Evolutionary conservation across 1,140 invertebrate genomes (phyloP), one percentile per base, ranked within the genome.

Genomic region (Philopotamus ludificatus): DNA sequence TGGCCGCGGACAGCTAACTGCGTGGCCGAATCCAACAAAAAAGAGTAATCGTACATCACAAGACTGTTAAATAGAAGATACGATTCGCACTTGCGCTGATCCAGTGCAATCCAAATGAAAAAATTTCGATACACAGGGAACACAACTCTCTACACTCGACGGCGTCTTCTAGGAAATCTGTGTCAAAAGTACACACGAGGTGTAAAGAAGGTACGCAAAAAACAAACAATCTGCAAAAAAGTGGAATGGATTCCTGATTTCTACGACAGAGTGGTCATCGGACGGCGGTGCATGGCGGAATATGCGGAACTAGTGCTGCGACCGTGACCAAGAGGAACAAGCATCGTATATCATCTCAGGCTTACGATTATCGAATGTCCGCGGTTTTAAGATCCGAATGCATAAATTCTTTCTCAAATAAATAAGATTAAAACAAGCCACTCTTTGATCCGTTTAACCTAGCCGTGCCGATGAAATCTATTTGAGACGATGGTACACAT

Each of bases 181-280:
- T 57, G 54, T 39, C 54, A 22, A 57, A 57, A 57, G 54, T 39
- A 16, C 54, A 57, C 54, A 39, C 42, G 54, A 57, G 54, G 39
- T 57, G 54, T 42, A 41, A 42, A 57, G 10, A 12, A 57, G 21
- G 47, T 44, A 44, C 42, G 28, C n/a, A 58, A 58, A 58, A 58
- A 60, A 60, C 18, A 60, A 47, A 23, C 47, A 18, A 25, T 21
- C 28, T 23, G 57, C n/a, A 57, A 9, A 47, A 4, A 9, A 15
- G 15, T 9, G 18, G 44, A 47, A 16, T 16, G 7, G 44, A 20
- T 4, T 47, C 8, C 44, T 15, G n/a, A n/a, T 47, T 47, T 54
- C 22, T 3, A n/a, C 51, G 23, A 50, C 18, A 21, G 47, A 20
- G 51, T 20, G 44, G 44, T 47, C 44, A 47, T 9, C 18, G 18